phyloP scores from a whole-genome alignment of 1,140 invertebrate genomes.

The Eriosoma lanigerum region DNA sequence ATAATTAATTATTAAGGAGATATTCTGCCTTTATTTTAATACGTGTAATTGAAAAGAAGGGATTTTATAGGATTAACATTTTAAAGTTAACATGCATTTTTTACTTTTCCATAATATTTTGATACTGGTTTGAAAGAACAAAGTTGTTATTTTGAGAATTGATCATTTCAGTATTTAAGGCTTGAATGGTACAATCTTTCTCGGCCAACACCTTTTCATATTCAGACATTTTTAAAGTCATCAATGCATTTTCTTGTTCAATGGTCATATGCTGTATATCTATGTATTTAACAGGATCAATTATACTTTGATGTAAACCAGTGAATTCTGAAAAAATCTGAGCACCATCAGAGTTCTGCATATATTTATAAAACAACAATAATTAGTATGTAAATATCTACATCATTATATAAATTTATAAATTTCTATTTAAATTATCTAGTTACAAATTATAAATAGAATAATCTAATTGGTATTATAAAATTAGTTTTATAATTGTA shows the following conservation, averaged over 20 bases:
- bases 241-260: conserved; percentile 12
- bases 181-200: conserved; percentile 16
- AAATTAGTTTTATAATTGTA: background rate
- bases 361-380: background rate
- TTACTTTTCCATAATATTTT: conserved; percentile 31
- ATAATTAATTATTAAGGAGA: no score
- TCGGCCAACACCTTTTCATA: conserved; percentile 15
- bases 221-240: conserved; percentile 18
- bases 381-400: background rate
- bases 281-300: conserved; percentile 3
- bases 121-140: background rate
- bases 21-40: no score
- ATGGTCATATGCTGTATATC: conserved; percentile 11
- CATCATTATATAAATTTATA: background rate
- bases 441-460: no score
- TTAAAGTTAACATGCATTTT: no score
- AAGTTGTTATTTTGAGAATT: conserved; percentile 8
- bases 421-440: background rate
- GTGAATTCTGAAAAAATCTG: background rate
- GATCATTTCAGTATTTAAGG: conserved; percentile 7
- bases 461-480: no score
- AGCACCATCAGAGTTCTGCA: background rate
- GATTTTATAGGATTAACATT: background rate
- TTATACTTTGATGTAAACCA: background rate
- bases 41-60: background rate